phyloP scores from a whole-genome alignment of 2,888 invertebrate genomes.

The Agrochola macilenta region DNA sequence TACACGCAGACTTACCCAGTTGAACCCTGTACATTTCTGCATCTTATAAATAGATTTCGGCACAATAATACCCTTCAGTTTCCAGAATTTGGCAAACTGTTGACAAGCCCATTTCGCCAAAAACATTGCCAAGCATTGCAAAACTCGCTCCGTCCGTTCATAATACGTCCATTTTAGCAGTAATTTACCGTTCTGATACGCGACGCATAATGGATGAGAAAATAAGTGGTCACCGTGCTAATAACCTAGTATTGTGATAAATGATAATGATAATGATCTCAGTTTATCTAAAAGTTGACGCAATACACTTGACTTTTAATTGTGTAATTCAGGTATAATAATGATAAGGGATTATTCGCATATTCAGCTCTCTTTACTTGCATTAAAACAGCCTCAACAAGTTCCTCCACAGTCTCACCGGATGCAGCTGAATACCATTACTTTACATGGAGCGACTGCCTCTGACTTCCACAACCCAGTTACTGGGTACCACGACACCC shows the following conservation, averaged over 20 bases:
- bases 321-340: conserved; percentile 18
- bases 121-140: neutral
- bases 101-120: neutral
- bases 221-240: conserved; percentile 4
- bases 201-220: conserved; percentile 5
- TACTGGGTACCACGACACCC: too few species aligned
- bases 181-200: conserved; percentile 14
- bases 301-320: conserved; percentile 23
- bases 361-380: neutral
- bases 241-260: conserved; percentile 16
- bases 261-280: neutral
- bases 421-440: too few species aligned
- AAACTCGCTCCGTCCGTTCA: neutral
- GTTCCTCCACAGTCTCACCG: neutral
- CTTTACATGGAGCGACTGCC: too few species aligned
- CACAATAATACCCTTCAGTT: neutral
- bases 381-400: neutral
- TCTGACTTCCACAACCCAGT: too few species aligned
- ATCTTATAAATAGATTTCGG: neutral
- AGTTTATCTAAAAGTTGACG: conserved; percentile 30
- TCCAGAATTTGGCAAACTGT: neutral
- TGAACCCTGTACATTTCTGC: neutral
- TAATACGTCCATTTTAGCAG: neutral
- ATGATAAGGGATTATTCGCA: neutral
- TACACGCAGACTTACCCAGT: neutral